Evolutionary conservation across 1,140 invertebrate species (phyloP), one percentile per base, ranked within the genome.

Genomic region (Bombus turneri): DNA sequence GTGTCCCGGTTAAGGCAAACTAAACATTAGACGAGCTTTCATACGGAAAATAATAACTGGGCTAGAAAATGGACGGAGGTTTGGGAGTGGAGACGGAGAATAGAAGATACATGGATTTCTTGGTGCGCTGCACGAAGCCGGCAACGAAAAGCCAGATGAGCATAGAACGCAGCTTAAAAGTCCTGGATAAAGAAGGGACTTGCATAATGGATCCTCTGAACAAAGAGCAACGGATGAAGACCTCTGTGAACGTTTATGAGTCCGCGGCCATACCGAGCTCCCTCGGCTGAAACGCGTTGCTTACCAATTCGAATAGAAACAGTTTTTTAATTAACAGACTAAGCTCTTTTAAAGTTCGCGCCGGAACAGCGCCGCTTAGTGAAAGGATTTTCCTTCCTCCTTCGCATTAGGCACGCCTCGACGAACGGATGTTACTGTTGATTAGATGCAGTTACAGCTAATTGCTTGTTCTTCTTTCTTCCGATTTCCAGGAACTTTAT

Each of bases 91-190:
- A n/a, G 57, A 31, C 73, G 31, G 53, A 74, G 71, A 75, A 81
- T 85, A 85, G 75, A 85, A 85, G 84, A 81, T 85, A 81, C 84
- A 81, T 81, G 84, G 72, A 85, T 85, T 74, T 81, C 77, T 85
- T 85, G 68, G 68, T 73, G 77, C 34, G 68, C 77, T 72, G n/a
- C 22, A 53, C 74, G 64, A n/a, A 9, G 64, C 43, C 28, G 74
- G 28, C 76, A 73, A 73, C 71, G 84, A 75, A 43, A 68, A 81
- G 69, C 78, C 71, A 81, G 79, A 81, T 69, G 77, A 68, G 57
- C 41, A 43, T 47, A 41, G 47, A 68, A 73, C 79, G 79, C 47
- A 69, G 84, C 84, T 66, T 75, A 59, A 69, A 85, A 81, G 84
- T 85, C 84, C 71, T 75, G 79, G 84, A 85, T 85, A 85, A 81